These are phyloP conservation scores for Drosophila prosaltans DNA, from an alignment of 1,140 invertebrate genomes.

Conservation along the genomic window DNA sequence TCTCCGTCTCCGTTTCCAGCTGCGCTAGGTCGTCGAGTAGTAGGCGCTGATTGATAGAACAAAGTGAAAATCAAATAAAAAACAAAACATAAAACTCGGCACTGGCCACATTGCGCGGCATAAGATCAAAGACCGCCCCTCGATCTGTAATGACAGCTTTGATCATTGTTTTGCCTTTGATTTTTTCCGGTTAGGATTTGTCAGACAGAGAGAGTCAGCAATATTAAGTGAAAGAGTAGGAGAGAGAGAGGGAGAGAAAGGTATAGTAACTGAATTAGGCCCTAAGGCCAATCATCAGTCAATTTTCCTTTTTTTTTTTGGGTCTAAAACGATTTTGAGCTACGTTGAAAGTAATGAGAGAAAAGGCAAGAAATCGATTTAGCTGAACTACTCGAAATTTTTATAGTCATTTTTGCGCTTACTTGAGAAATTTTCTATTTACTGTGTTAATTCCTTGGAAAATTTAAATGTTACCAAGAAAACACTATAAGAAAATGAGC, in stretches of 20 bases:
- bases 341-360: neutral
- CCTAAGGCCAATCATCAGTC: constrained; percentile 15
- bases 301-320: constrained; percentile 14
- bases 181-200: constrained; percentile 72
- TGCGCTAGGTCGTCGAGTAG: constrained; percentile 67
- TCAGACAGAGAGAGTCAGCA: constrained; percentile 1
- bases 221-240: neutral
- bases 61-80: constrained; percentile 82
- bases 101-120: constrained; percentile 70
- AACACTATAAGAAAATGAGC: no score
- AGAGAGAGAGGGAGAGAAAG: neutral
- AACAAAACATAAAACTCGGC: constrained; percentile 75
- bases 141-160: constrained; percentile 82
- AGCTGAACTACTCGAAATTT: constrained; percentile 47
- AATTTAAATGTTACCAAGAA: neutral
- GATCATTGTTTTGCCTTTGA: constrained; percentile 82
- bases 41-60: constrained; percentile 80
- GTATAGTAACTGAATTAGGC: neutral
- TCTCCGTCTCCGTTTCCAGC: constrained; percentile 39
- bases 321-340: constrained; percentile 21
- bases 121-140: constrained; percentile 78
- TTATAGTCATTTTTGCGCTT: constrained; percentile 70
- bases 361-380: neutral
- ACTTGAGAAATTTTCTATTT: constrained; percentile 58
- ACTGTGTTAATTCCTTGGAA: constrained; percentile 20